Conservation (phyloP, 2,888 invertebrate genomes). For the Melinaea marsaeus region DNA sequence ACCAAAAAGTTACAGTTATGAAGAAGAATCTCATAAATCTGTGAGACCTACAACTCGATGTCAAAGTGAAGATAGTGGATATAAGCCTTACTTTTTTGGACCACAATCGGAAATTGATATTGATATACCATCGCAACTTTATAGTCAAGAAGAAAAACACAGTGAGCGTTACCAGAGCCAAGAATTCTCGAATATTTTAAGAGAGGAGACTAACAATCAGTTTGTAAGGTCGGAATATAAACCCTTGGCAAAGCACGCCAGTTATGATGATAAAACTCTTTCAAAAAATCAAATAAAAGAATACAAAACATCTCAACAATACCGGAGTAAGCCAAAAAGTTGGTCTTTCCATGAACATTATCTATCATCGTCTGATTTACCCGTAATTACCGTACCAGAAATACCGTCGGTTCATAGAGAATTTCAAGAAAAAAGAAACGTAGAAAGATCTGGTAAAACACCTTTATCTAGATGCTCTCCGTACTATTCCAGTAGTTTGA, state of each 20-base stretch:
- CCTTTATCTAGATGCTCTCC: slow-evolving; percentile 83
- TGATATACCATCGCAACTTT: slow-evolving; percentile 75
- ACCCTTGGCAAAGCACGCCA: slow-evolving; percentile 80
- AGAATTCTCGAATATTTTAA: slow-evolving; percentile 76
- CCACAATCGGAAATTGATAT: slow-evolving; percentile 77
- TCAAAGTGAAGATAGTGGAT: slow-evolving; percentile 79
- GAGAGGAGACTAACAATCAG: slow-evolving; percentile 58
- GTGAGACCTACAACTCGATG: slow-evolving; percentile 75
- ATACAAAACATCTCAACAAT: slow-evolving; percentile 77
- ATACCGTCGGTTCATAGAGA: slow-evolving; percentile 68
- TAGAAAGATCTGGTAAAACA: slow-evolving; percentile 72
- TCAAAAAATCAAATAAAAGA: slow-evolving; percentile 81
- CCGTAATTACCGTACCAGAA: slow-evolving; percentile 76
- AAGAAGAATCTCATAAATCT: slow-evolving; percentile 67
- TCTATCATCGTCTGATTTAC: slow-evolving; percentile 74
- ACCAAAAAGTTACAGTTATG: slow-evolving; percentile 72
- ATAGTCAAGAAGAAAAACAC: slow-evolving; percentile 80
- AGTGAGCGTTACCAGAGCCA: slow-evolving; percentile 82
- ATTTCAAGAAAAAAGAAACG: slow-evolving; percentile 63
- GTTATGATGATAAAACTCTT: slow-evolving; percentile 80
- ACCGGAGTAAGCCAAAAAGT: slow-evolving; percentile 78
- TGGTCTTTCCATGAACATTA: slow-evolving; percentile 82
- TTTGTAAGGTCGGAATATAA: slow-evolving; percentile 76
- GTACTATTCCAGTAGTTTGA: slow-evolving; percentile 85
- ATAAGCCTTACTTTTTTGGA: slow-evolving; percentile 61